Conservation (phyloP, 2,888 invertebrate genomes). For the Monochamus alternatus region DNA sequence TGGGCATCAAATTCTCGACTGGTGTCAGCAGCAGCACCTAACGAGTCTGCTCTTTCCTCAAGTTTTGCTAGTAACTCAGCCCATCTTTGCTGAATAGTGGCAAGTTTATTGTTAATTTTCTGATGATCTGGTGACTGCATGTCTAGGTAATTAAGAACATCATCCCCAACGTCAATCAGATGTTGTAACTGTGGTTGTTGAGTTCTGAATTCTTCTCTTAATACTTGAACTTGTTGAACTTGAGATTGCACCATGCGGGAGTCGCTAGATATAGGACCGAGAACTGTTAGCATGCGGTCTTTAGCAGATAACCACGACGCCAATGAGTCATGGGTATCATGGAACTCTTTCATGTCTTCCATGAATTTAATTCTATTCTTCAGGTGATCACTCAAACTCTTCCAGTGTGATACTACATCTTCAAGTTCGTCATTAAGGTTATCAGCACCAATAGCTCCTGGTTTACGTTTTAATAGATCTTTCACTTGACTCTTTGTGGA, state of each 20-base stretch:
- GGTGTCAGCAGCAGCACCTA: slow-evolving; percentile 94
- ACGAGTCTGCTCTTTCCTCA: slow-evolving; percentile 89
- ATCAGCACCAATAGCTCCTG: slow-evolving; percentile 88
- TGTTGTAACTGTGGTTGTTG: slow-evolving; percentile 93
- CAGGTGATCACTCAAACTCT: slow-evolving; percentile 87
- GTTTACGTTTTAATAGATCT: slow-evolving; percentile 89
- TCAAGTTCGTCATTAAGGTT: slow-evolving; percentile 88
- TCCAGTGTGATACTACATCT: slow-evolving; percentile 88
- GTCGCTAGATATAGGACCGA: slow-evolving; percentile 97
- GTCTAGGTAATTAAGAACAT: slow-evolving; percentile 77
- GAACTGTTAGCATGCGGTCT: slow-evolving; percentile 94
- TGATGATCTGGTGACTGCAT: slow-evolving; percentile 76
- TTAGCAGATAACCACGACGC: slow-evolving; percentile 92
- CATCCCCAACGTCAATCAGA: slow-evolving; percentile 85
- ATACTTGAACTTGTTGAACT: slow-evolving; percentile 94
- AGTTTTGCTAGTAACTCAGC: slow-evolving; percentile 83
- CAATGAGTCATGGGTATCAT: slow-evolving; percentile 89
- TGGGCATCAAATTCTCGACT: slow-evolving; percentile 95
- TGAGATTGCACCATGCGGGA: slow-evolving; percentile 96
- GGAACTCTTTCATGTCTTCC: slow-evolving; percentile 93
- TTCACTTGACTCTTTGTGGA: slow-evolving; percentile 91
- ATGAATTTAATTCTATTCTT: slow-evolving; percentile 82
- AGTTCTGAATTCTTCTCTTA: slow-evolving; percentile 94
- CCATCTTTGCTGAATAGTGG: slow-evolving; percentile 84
- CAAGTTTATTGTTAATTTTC: slow-evolving; percentile 81